Evolutionary conservation across 2,797 vertebrate genomes (phyloP).

Genomic region (Picus viridis): DNA sequence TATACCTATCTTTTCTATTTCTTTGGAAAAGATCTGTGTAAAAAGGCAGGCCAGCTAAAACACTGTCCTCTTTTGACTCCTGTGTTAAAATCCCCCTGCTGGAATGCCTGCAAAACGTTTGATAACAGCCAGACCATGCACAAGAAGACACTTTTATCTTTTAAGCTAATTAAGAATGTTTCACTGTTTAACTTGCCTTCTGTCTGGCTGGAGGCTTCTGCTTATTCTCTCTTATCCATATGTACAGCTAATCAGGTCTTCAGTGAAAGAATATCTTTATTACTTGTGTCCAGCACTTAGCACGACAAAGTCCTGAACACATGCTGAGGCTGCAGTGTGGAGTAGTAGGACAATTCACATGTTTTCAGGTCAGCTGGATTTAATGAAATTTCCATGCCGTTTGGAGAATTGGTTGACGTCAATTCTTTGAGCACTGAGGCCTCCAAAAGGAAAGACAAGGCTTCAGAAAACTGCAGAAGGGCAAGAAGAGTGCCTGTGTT

Average conservation of each 20-base stretch:
- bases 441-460: neutral
- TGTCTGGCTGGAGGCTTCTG: slow-evolving; percentile 41
- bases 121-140: neutral
- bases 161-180: slow-evolving; percentile 33
- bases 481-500: neutral
- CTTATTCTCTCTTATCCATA: neutral
- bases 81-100: slow-evolving; percentile 6
- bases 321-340: neutral
- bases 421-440: neutral
- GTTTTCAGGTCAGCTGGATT: slow-evolving; percentile 21
- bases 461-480: neutral
- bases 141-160: slow-evolving; percentile 29
- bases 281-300: slow-evolving; percentile 10
- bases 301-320: slow-evolving; percentile 6
- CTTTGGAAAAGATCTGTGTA: neutral
- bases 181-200: slow-evolving; percentile 33
- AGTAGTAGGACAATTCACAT: neutral
- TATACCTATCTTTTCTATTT: neutral
- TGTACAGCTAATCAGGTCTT: slow-evolving; percentile 23
- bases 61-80: slow-evolving; percentile 9
- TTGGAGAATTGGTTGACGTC: neutral
- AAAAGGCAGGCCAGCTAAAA: slow-evolving; percentile 1
- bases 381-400: neutral
- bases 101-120: slow-evolving; percentile 1
- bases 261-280: slow-evolving; percentile 23